A percentile compares a stretch with the other conserved stretches of the same genome.
phyloP scores from a whole-genome alignment of 2,797 vertebrate species.

The Silurus aristotelis region DNA sequence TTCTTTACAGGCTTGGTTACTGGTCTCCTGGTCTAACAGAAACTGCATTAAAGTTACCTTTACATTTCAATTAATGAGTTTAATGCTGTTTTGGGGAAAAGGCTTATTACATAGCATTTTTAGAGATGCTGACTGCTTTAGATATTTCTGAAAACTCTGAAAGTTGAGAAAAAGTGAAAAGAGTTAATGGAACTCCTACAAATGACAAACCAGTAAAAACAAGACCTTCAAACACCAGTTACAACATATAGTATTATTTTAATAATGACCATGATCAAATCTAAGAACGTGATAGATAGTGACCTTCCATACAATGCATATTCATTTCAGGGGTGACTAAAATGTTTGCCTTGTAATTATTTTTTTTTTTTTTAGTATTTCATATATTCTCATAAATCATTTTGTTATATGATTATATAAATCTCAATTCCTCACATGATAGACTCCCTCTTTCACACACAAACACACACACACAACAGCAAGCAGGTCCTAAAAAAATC shows the following conservation, averaged over 20 bases:
- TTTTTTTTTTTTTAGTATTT: slow-evolving; percentile 62
- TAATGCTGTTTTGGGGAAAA: neutral
- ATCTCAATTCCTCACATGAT: slow-evolving; percentile 84
- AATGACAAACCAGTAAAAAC: slow-evolving; percentile 25
- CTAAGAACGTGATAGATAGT: slow-evolving; percentile 81
- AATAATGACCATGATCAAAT: slow-evolving; percentile 83
- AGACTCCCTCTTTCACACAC: slow-evolving; percentile 71
- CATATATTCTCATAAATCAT: slow-evolving; percentile 72
- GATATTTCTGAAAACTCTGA: neutral
- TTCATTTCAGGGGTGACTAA: slow-evolving; percentile 79
- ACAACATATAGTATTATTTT: slow-evolving; percentile 81
- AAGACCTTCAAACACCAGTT: slow-evolving; percentile 52
- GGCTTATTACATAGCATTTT: neutral
- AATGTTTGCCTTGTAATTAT: slow-evolving; percentile 64
- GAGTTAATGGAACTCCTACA: neutral
- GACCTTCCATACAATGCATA: slow-evolving; percentile 81
- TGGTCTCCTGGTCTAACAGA: neutral
- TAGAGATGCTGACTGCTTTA: neutral
- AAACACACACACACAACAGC: slow-evolving; percentile 68
- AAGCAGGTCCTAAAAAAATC: slow-evolving; percentile 76
- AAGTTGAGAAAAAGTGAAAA: neutral
- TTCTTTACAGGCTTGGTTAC: neutral
- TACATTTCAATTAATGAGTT: slow-evolving; percentile 6
- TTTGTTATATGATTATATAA: slow-evolving; percentile 77
- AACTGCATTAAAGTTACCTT: neutral